These are phyloP conservation scores for Phaenicophaeus curvirostris DNA, from an alignment of 2,797 vertebrate species.

Conservation along the genomic window DNA sequence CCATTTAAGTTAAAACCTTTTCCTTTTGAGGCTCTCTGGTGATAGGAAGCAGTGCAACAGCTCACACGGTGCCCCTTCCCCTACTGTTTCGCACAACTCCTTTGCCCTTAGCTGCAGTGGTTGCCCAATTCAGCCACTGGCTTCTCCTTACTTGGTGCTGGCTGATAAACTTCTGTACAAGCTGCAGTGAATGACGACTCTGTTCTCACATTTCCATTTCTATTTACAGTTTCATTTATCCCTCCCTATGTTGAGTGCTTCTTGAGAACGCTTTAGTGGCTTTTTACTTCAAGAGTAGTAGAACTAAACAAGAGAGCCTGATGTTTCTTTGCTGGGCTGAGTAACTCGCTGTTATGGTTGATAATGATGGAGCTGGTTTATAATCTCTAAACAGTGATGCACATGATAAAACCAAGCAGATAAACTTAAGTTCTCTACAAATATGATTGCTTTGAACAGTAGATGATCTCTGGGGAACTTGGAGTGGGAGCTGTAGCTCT, in stretches of 20 bases:
- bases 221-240: constrained; percentile 62
- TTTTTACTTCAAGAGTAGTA: constrained; percentile 62
- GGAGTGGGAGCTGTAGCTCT: background rate
- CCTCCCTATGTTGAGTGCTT: background rate
- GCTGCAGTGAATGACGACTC: background rate
- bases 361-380: constrained; percentile 40
- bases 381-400: constrained; percentile 30
- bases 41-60: accelerated
- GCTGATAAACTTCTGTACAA: background rate
- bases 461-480: background rate
- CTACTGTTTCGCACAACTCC: accelerated
- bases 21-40: background rate
- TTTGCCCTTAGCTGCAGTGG: background rate
- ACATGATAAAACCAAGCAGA: constrained; percentile 15
- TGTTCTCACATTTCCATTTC: constrained; percentile 38
- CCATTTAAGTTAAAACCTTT: background rate
- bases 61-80: accelerated
- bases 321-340: constrained; percentile 37
- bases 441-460: constrained; percentile 19
- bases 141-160: background rate
- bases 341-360: constrained; percentile 45
- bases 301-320: constrained; percentile 51
- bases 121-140: background rate
- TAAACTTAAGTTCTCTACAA: background rate
- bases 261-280: constrained; percentile 48